Evolutionary conservation across 2,888 invertebrate species (phyloP), one percentile per base, ranked within the genome.

Genomic region (Orthosia gracilis): DNA sequence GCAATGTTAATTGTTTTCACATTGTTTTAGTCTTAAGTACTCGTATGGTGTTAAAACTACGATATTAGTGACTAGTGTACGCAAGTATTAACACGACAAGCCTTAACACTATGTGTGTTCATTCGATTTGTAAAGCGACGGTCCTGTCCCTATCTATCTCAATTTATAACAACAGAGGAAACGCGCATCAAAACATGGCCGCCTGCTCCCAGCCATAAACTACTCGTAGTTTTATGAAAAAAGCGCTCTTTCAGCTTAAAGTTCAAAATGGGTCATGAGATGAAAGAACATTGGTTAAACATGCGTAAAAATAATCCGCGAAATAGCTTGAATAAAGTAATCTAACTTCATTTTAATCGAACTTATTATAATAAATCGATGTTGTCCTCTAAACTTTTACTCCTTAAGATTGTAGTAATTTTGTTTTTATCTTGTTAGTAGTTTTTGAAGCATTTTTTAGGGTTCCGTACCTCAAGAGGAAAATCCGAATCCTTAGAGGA

Each of bases 341-440:
- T 68, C 15, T 57, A 68, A 64, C 73, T 68, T 68, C 13, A 23
- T 15, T 57, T 57, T 40, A 71, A 23, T 52, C n/a, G 13, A 23
- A 18, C 55, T 23, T 69, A 40, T 31, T 69, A 31, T 31, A 49
- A 12, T 55, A 23, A 59, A 55, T 76, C n/a, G 55, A 68, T 57
- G 45, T 52, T 50, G 13, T 62, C 45, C 59, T 58, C 15, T 11
- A 66, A 69, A 59, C 47, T 80, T 73, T 45, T 58, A 69, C 13
- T 66, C n/a, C n/a, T n/a, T n/a, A n/a, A n/a, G n/a, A 61, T 59
- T 67, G 23, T 40, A 52, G 59, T 2, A 61, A 63, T 50, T 21
- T 74, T 50, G 3, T 67, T 69, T n/a, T 69, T 55, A 67, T 69
- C 4, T 69, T 26, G 1, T 52, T 47, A 55, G 40, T 58, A 21